Conservation (phyloP, 2,888 invertebrate species). For the Crematogaster levior region DNA sequence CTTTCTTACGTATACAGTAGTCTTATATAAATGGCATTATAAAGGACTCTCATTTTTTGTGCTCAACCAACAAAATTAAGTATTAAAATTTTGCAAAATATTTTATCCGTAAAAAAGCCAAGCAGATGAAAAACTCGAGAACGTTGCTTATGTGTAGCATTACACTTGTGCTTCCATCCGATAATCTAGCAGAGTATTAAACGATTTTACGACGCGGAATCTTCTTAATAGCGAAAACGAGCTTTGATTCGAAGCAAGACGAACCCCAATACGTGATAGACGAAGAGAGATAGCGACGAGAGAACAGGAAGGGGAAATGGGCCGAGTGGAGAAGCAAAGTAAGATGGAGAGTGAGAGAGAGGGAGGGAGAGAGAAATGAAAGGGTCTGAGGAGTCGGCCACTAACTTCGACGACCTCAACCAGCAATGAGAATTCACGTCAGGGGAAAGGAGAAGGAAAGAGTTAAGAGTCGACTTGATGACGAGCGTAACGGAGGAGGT, state of each 20-base stretch:
- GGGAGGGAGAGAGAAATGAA: conserved; percentile 62
- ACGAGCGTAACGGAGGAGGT: conserved; percentile 76
- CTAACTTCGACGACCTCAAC: conserved; percentile 76
- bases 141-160: background rate
- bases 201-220: conserved; percentile 65
- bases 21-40: background rate
- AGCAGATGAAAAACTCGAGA: conserved; percentile 3
- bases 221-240: conserved; percentile 72
- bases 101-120: background rate
- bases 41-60: background rate
- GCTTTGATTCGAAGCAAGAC: conserved; percentile 61
- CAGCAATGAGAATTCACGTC: conserved; percentile 72
- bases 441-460: conserved; percentile 80
- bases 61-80: background rate
- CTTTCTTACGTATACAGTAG: background rate
- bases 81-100: background rate
- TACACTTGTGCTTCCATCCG: conserved; percentile 20
- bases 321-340: conserved; percentile 27
- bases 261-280: conserved; percentile 42
- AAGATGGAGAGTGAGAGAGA: conserved; percentile 60
- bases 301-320: conserved; percentile 1
- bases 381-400: conserved; percentile 79
- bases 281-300: background rate
- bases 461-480: conserved; percentile 82
- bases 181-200: conserved; percentile 66